Base-by-base conservation (phyloP, 1,140 invertebrate genomes). In the Battus philenor region DNA sequence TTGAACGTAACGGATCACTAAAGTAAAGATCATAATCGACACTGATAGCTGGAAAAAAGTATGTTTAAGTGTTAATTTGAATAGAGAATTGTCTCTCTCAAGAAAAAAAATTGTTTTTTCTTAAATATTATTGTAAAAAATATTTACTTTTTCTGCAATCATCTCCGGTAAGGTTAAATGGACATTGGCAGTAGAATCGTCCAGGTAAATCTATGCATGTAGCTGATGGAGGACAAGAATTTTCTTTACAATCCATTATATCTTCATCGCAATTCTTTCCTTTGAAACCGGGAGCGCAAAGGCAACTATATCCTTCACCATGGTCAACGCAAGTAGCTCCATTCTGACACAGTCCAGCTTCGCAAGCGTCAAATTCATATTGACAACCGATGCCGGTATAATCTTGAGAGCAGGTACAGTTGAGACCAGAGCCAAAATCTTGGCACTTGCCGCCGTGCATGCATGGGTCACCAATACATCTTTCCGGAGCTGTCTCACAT, bases 1-100 rank as follows among this genome's bases (percentile, higher is more conserved):
- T 95, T 41, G 95, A 96, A 6, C 95, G 90, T 13, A 91, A 87
- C 32, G 94, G 91, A 76, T 98, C 96, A 64, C 94, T 96, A 68
- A 98, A 97, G 89, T 95, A 96, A 1, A 98, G 83, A 69, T 99
- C 97, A 68, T 98, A 98, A 76, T 98, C 96, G 4, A 97, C 95
- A 84, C 96, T 96, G 36, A 98, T 96, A 6, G 93, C 93, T 95
- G 77, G 1, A 90, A 88, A 52, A 75, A 30, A 38, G 38, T 39
- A n/a, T 29, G 33, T 16, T 11, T 27, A 26, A 38, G 1, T 5
- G 15, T n/a, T 36, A 13, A 18, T n/a, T n/a, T n/a, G n/a, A n/a
- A n/a, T n/a, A n/a, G n/a, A n/a, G n/a, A n/a, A n/a, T n/a, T n/a
- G n/a, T n/a, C n/a, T n/a, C n/a, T n/a, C n/a, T n/a, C n/a, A n/a